Evolutionary conservation across 2,113 vertebrate genomes (phyloP).

Genomic region (Callithrix jacchus): DNA sequence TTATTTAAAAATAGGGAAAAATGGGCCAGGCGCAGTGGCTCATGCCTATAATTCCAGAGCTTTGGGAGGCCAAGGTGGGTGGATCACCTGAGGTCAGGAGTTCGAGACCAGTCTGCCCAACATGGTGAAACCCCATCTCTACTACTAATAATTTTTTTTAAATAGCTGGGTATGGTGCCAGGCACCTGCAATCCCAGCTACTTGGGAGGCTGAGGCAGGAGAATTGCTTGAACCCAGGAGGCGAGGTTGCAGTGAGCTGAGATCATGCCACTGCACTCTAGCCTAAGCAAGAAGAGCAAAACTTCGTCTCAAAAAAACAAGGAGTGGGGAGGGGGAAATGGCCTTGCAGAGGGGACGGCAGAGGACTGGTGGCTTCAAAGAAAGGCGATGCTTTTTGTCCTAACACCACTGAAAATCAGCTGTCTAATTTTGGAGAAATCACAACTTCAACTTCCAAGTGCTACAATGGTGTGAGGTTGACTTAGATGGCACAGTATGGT

Average conservation of each 20-base stretch:
- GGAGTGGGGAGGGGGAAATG: accelerated
- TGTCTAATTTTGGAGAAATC: not conserved
- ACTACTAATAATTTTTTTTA: not conserved
- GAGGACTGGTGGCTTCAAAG: not conserved
- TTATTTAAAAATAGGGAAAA: not conserved
- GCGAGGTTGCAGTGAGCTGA: not conserved
- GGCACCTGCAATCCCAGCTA: not conserved
- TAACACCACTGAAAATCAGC: not conserved
- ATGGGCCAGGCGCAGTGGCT: not conserved
- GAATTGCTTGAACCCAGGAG: not conserved
- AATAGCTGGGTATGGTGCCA: not conserved
- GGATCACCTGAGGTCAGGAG: not conserved
- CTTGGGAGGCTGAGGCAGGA: not conserved
- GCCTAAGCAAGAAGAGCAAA: not conserved
- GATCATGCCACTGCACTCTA: not conserved
- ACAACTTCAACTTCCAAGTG: not conserved
- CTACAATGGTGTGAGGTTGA: not conserved
- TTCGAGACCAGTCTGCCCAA: not conserved
- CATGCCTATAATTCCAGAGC: not conserved
- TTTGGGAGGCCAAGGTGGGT: not conserved
- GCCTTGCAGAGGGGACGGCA: not conserved
- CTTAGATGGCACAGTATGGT: not conserved
- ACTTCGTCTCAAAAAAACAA: not conserved
- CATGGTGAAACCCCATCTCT: not conserved
- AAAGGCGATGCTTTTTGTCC: not conserved